These are phyloP conservation scores for Dynastes grantii DNA, from an alignment of 2,888 invertebrate species.

Conservation along the genomic window DNA sequence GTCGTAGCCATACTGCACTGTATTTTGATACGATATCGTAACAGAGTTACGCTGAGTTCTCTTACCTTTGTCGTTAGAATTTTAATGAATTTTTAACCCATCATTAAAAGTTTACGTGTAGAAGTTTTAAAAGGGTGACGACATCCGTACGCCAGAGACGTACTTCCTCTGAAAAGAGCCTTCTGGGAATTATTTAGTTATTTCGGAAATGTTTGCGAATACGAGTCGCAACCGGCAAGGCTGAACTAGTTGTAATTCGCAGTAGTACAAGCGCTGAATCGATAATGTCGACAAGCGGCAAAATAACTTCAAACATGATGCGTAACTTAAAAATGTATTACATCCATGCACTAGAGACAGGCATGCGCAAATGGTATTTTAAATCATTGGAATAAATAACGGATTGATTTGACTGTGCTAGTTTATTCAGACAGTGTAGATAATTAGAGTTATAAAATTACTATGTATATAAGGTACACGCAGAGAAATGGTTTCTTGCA, in stretches of 20 bases:
- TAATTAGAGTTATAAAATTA: too few relatives aligned
- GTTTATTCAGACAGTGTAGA: too few relatives aligned
- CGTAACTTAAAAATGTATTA: too few relatives aligned
- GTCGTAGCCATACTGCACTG: not conserved
- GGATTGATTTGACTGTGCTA: too few relatives aligned
- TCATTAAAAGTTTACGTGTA: slow-evolving; percentile 23
- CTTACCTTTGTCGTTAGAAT: not conserved
- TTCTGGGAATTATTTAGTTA: slow-evolving; percentile 25
- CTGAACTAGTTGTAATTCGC: slow-evolving; percentile 17
- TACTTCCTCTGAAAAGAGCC: not conserved
- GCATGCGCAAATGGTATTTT: too few relatives aligned
- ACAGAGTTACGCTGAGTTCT: not conserved
- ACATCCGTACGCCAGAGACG: not conserved
- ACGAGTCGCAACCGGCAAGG: not conserved
- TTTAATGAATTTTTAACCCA: slow-evolving; percentile 27
- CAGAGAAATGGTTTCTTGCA: too few relatives aligned
- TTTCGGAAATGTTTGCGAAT: slow-evolving; percentile 18
- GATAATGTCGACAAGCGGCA: not conserved
- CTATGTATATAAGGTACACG: too few relatives aligned
- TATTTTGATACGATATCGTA: not conserved
- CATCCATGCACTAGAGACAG: too few relatives aligned
- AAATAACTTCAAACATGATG: not conserved
- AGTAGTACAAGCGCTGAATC: not conserved
- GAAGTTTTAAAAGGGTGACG: slow-evolving; percentile 10
- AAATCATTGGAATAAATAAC: not conserved